Conservation (phyloP, 2,888 invertebrate genomes). For the Drosophila demipolita region DNA sequence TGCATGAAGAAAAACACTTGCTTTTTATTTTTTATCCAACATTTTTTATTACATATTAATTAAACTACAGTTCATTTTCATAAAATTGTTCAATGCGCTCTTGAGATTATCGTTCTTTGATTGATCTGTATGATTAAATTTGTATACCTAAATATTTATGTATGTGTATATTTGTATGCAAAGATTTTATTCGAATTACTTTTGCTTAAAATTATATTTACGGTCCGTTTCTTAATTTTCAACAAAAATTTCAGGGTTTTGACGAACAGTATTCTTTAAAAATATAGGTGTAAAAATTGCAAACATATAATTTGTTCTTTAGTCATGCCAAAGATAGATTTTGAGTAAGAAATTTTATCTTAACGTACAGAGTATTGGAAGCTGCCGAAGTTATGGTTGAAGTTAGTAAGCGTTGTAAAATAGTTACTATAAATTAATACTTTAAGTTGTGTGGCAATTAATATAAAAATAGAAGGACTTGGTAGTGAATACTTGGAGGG, state of each 20-base stretch:
- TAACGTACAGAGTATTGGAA: constrained; percentile 55
- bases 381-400: constrained; percentile 48
- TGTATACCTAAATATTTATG: constrained; percentile 65
- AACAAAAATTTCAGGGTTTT: constrained; percentile 12
- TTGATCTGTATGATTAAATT: constrained; percentile 43
- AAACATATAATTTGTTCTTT: constrained; percentile 9
- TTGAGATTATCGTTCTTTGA: constrained; percentile 57
- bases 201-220: constrained; percentile 39
- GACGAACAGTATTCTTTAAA: background rate
- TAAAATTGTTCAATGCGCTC: constrained; percentile 73
- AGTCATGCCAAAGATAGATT: constrained; percentile 23
- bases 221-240: constrained; percentile 8
- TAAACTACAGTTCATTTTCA: constrained; percentile 68
- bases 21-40: constrained; percentile 65
- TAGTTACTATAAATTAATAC: constrained; percentile 56
- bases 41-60: constrained; percentile 71
- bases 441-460: constrained; percentile 58
- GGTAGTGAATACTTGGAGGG: constrained; percentile 67
- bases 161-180: constrained; percentile 55
- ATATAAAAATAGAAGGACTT: constrained; percentile 26
- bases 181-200: constrained; percentile 57
- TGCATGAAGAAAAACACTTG: background rate
- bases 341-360: constrained; percentile 36
- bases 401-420: constrained; percentile 33
- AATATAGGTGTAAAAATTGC: background rate